Evolutionary conservation across 1,140 invertebrate genomes (phyloP), one percentile per base, ranked within the genome.

Genomic region (Diuraphis noxia): DNA sequence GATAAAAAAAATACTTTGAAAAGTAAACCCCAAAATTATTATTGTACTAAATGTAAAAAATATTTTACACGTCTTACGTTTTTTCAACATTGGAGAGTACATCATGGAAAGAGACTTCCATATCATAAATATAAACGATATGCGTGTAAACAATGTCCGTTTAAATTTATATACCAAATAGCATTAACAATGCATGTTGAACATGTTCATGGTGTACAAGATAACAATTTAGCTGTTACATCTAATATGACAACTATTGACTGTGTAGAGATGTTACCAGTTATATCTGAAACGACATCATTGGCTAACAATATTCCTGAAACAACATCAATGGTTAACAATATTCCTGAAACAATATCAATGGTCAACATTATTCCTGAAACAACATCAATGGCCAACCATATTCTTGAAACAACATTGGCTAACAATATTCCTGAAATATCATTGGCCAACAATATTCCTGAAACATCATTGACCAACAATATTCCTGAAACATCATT

Each of bases 21-120:
- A 40, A 36, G 2, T 8, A 4, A 36, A 46, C 77, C 89, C 52
- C 7, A 17, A 0, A 91, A 52, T 38, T 91, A 91, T 82, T 91
- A 91, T 82, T 91, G 89, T 49, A 82, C 89, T 52, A 49, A 91
- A 49, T 91, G 89, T 52, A 52, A 91, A 52, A 79, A 91, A n/a
- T 91, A 82, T 40, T 82, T 30, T 82, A 49, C 77, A 40, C 43
- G 89, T 6, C 2, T 52, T 30, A n/a, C 23, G 36, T 91, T 91
- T 82, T 25, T 10, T n/a, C 17, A 49, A 49, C 89, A 91, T 81
- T 90, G 72, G 72, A 81, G 30, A 90, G n/a, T 17, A 63, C 4
- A 30, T 36, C 88, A 90, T 90, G 88, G 88, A 43, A 90, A 38
- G 13, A 90, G 25, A 52, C 88, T 90, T 36, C 23, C 21, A 25